Evolutionary conservation across 1,140 invertebrate species (phyloP).

Genomic region (Nebria ingens): DNA sequence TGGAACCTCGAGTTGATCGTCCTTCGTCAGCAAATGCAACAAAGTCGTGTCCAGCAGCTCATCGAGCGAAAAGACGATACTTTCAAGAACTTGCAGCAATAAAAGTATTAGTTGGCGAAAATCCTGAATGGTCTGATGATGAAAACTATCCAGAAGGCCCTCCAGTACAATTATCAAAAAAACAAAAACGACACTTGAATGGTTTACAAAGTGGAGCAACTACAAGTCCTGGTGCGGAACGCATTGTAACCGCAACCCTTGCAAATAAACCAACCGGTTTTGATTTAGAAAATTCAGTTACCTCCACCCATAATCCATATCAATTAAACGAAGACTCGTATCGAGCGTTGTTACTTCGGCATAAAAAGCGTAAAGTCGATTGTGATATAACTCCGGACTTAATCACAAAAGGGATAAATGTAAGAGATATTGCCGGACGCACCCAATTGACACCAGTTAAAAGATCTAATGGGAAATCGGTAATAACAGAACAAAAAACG

Average conservation of each 20-base stretch:
- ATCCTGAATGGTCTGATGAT: slow-evolving; percentile 56
- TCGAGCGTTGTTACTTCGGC: slow-evolving; percentile 49
- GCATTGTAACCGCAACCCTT: slow-evolving; percentile 37
- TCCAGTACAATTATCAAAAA: slow-evolving; percentile 37
- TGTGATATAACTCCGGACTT: slow-evolving; percentile 33
- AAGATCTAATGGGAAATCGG: slow-evolving; percentile 22
- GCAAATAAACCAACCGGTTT: slow-evolving; percentile 33
- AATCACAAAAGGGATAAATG: slow-evolving; percentile 25
- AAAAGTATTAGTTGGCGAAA: slow-evolving; percentile 47
- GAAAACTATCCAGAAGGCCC: slow-evolving; percentile 59
- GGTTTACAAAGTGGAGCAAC: slow-evolving; percentile 30
- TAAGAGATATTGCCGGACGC: slow-evolving; percentile 26
- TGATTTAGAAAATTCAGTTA: slow-evolving; percentile 37
- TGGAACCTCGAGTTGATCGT: slow-evolving; percentile 37
- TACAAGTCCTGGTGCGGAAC: slow-evolving; percentile 38
- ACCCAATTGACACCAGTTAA: slow-evolving; percentile 35
- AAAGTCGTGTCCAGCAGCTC: slow-evolving; percentile 36
- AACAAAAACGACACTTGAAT: slow-evolving; percentile 37
- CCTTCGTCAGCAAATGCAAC: slow-evolving; percentile 29
- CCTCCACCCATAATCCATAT: slow-evolving; percentile 36
- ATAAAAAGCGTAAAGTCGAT: slow-evolving; percentile 49
- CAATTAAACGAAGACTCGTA: slow-evolving; percentile 55
- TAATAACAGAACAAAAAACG: slow-evolving; percentile 27
- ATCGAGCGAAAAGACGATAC: slow-evolving; percentile 39
- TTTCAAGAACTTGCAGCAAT: slow-evolving; percentile 43